Percentiles rank a stretch among this genome's conserved stretches.
phyloP scores from a whole-genome alignment of 2,888 invertebrate species.

The Parnassius apollo region DNA sequence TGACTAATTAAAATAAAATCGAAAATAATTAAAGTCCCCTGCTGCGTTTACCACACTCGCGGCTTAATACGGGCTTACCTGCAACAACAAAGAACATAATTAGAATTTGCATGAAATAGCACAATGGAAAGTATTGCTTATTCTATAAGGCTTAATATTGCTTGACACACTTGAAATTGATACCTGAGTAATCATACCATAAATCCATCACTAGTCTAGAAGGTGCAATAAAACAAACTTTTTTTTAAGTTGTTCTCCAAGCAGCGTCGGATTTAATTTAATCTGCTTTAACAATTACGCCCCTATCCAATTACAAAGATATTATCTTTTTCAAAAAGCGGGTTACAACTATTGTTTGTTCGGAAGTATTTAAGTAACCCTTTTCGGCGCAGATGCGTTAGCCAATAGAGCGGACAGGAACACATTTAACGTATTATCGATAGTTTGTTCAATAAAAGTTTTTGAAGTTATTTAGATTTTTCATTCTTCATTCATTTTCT shows the following conservation, averaged over 20 bases:
- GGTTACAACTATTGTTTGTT: slow-evolving; percentile 42
- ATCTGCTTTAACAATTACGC: slow-evolving; percentile 52
- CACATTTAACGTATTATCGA: too few species aligned
- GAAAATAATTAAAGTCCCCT: too few species aligned
- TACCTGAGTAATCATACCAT: slow-evolving; percentile 33
- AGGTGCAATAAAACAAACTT: slow-evolving; percentile 43
- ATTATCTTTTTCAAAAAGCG: slow-evolving; percentile 43
- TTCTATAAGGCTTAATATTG: slow-evolving; percentile 23
- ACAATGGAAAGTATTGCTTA: slow-evolving; percentile 16
- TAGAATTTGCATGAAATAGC: slow-evolving; percentile 12
- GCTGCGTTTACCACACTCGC: not conserved
- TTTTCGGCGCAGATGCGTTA: slow-evolving; percentile 24
- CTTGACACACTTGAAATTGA: slow-evolving; percentile 26
- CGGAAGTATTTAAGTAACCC: slow-evolving; percentile 32
- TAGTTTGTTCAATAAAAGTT: too few species aligned
- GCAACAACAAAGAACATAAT: slow-evolving; percentile 32
- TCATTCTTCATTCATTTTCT: too few species aligned
- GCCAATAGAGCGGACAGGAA: slow-evolving; percentile 7
- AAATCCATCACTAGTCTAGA: slow-evolving; percentile 49
- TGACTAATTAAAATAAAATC: too few species aligned
- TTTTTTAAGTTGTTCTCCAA: slow-evolving; percentile 33
- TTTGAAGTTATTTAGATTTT: too few species aligned
- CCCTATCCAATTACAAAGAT: slow-evolving; percentile 51
- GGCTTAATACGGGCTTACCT: slow-evolving; percentile 31
- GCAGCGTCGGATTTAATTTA: slow-evolving; percentile 44